Conservation (phyloP, 2,888 invertebrate genomes). For the Trichogramma dendrolimi region DNA sequence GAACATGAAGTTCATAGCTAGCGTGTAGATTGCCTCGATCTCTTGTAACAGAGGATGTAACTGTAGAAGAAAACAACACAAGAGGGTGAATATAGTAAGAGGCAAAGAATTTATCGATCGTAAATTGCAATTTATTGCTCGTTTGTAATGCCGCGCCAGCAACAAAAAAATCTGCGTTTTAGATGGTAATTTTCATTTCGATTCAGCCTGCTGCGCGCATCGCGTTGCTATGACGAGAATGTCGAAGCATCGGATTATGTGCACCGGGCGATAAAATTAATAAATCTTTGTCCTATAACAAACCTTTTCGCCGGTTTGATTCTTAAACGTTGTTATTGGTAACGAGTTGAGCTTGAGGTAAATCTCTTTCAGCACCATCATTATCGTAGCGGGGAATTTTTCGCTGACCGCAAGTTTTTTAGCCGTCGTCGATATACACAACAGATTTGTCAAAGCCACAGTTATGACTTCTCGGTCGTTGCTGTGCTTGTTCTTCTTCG, state of each 20-base stretch:
- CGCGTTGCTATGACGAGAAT: too few relatives aligned
- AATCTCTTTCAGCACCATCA: constrained; percentile 53
- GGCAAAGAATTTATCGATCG: neutral
- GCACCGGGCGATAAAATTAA: too few relatives aligned
- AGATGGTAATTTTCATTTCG: constrained; percentile 49
- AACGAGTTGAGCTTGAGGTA: constrained; percentile 54
- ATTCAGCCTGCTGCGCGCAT: constrained; percentile 24
- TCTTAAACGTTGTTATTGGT: constrained; percentile 51
- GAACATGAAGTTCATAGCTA: constrained; percentile 61
- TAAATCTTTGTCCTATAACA: too few relatives aligned
- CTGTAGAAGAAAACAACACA: constrained; percentile 33
- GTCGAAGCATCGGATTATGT: too few relatives aligned
- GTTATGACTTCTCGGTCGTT: constrained; percentile 51
- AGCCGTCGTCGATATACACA: constrained; percentile 53
- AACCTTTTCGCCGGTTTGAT: constrained; percentile 36
- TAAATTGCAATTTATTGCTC: neutral
- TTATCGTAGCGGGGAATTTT: constrained; percentile 47
- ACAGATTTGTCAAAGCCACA: constrained; percentile 51
- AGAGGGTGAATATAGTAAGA: constrained; percentile 4
- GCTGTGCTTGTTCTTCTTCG: constrained; percentile 41
- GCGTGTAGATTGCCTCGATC: constrained; percentile 57
- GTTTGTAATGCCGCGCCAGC: too few relatives aligned
- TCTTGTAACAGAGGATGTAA: constrained; percentile 57
- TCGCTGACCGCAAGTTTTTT: constrained; percentile 51
- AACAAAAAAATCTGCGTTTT: neutral